phyloP scores from a whole-genome alignment of 2,888 invertebrate species.

The Heliconius erato region DNA sequence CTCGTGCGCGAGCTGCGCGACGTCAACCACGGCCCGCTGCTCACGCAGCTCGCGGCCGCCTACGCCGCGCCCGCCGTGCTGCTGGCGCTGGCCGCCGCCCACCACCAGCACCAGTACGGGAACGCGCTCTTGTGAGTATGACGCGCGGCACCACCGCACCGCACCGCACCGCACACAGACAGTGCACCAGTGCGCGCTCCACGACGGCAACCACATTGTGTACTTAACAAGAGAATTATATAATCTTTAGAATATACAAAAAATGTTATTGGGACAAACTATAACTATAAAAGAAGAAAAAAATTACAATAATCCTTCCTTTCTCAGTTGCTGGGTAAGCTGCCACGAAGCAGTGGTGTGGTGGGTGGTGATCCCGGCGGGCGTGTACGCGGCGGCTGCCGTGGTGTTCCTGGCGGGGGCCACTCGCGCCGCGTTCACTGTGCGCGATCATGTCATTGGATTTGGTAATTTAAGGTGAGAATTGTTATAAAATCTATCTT shows the following conservation, averaged over 20 bases:
- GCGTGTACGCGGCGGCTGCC: constrained; percentile 91
- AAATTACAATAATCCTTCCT: too few relatives aligned
- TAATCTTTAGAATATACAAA: too few relatives aligned
- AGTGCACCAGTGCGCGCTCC: constrained; percentile 60
- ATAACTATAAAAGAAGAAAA: too few relatives aligned
- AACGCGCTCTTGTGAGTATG: constrained; percentile 96
- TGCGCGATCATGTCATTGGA: constrained; percentile 95
- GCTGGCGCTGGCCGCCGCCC: constrained; percentile 95
- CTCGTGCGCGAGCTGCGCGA: constrained; percentile 98
- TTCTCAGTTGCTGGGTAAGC: constrained; percentile 95
- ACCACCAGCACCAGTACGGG: constrained; percentile 97
- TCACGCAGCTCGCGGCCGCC: constrained; percentile 96
- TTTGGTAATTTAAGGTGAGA: constrained; percentile 91
- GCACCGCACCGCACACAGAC: too few relatives aligned
- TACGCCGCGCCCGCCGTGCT: constrained; percentile 97
- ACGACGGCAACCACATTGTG: too few relatives aligned
- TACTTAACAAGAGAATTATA: too few relatives aligned
- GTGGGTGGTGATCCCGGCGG: constrained; percentile 97
- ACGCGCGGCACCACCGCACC: too few relatives aligned
- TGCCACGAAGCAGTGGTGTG: constrained; percentile 97
- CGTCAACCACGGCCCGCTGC: constrained; percentile 97
- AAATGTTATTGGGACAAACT: too few relatives aligned
- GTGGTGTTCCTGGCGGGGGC: constrained; percentile 93
- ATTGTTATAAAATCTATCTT: neutral
- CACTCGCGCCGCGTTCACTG: constrained; percentile 95